Evolutionary conservation across 92 coral and sea anemone genomes (phyloP), one percentile per base, ranked within the genome.

Genomic region (Nematostella vectensis): DNA sequence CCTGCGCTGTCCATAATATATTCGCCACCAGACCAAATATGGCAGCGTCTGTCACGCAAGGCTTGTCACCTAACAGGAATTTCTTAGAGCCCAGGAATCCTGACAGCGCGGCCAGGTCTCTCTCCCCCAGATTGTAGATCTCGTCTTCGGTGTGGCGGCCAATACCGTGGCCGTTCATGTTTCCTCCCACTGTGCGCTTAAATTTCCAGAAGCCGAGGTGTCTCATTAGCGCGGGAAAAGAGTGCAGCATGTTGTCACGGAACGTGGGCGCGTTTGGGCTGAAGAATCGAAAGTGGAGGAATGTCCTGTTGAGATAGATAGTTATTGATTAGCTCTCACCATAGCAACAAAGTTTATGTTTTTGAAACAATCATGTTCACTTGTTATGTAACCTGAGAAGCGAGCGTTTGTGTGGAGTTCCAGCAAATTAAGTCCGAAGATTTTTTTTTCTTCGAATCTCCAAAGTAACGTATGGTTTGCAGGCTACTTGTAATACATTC

Each of bases 81-180:
- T 62, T 75, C 61, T 83, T 83, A 24, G 50, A 57, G 21, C 86
- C 93, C n/a, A 83, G 60, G 27, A 72, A 23, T n/a, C 44, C 28
- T 0, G 93, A 78, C 30, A 64, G 77, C 43, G 86, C 82, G 52
- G 59, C 42, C 25, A 83, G 53, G 59, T 83, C 86, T n/a, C 39
- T 73, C 68, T 72, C 86, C 9, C 78, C 93, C 29, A 83, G 72
- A 31, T 63, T 59, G 36, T 78, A 83, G 69, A 83, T 58, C 36
- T 83, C 93, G 53, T 83, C 67, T 48, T 30, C 64, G 25, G 86
- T 47, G 57, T 78, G 93, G 11, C 93, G 71, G 2, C 93, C 93
- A 6, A 83, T 83, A 1, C 93, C 93, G 59, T 83, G 93, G 18
- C 78, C 73, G 49, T 72, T 47, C 3, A 83, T 67, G 47, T 29